Evolutionary conservation across 2,888 invertebrate species (phyloP), one percentile per base, ranked within the genome.

Genomic region (Lasioglossum vierecki): DNA sequence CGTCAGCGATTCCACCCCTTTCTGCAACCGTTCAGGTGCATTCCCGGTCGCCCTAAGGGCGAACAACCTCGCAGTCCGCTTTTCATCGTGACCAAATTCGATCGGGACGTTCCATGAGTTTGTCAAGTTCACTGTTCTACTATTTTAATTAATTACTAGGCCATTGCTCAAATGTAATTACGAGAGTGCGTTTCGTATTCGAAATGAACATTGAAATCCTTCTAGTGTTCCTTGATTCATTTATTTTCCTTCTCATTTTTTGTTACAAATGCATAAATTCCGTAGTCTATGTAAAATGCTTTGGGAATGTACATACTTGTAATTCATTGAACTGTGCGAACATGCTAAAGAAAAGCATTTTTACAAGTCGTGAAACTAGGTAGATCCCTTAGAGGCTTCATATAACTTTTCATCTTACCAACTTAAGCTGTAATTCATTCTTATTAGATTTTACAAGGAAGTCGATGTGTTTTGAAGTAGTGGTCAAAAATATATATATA

Each of bases 1-100:
- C 63, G 78, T 60, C 60, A 41, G 26, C 63, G 74, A 49, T 49
- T 81, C 79, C 77, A 71, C 49, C 74, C 68, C 73, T 46, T n/a
- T 49, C 68, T 15, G 5, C 8, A 5, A 39, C 26, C 76, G 18
- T 39, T 53, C 39, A 49, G 35, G 68, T 49, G n/a, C 39, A 49
- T 75, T 78, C 66, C 63, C 77, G n/a, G 49, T 46, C 22, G 76
- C 22, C 76, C n/a, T 26, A 39, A 22, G 57, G n/a, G 60, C 15
- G 22, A 18, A 46, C 44, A 57, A 44, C n/a, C 39, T 22, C 35
- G 41, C 53, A 46, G 46, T 35, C 1, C 49, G 9, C 18, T 75
- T 35, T 75, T 60, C 60, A 63, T 18, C 60, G 18, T 13, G 9
- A 15, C 15, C 13, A 9, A 26, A 60, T 60, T 63, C 60, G 60